phyloP scores from a whole-genome alignment of 2,797 vertebrate species.

The Hippoglossus hippoglossus region DNA sequence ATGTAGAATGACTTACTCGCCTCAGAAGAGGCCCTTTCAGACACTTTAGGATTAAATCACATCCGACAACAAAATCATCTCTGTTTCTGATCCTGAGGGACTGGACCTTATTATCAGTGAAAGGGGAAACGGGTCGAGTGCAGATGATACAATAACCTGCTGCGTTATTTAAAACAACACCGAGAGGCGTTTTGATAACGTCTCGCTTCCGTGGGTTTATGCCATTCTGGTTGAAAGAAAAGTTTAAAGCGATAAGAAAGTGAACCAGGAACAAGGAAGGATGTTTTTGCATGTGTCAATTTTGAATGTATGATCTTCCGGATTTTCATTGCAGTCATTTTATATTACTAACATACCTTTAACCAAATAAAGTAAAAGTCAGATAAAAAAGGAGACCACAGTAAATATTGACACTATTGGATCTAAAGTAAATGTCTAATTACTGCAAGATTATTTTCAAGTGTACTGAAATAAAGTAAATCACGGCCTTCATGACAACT shows the following conservation, averaged over 20 bases:
- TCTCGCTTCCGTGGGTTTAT: too few relatives aligned
- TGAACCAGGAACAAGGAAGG: neutral
- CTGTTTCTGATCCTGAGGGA: constrained; percentile 6
- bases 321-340: neutral
- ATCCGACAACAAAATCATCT: constrained; percentile 9
- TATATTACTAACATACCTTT: too few relatives aligned
- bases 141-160: constrained; percentile 17
- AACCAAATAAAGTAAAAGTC: neutral
- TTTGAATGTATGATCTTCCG: too few relatives aligned
- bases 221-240: too few relatives aligned
- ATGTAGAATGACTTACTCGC: constrained; percentile 1
- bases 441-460: too few relatives aligned
- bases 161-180: constrained; percentile 17
- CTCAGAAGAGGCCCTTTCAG: neutral
- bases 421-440: too few relatives aligned
- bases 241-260: too few relatives aligned
- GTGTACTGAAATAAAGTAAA: too few relatives aligned
- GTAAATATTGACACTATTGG: neutral
- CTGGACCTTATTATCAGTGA: constrained; percentile 10
- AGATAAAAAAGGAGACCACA: neutral
- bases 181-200: too few relatives aligned
- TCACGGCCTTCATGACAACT: too few relatives aligned
- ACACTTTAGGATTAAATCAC: constrained; percentile 10
- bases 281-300: neutral
- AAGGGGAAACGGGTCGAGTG: constrained; percentile 6